Base-by-base conservation (phyloP, 2,113 vertebrate genomes). In the Prolemur simus region DNA sequence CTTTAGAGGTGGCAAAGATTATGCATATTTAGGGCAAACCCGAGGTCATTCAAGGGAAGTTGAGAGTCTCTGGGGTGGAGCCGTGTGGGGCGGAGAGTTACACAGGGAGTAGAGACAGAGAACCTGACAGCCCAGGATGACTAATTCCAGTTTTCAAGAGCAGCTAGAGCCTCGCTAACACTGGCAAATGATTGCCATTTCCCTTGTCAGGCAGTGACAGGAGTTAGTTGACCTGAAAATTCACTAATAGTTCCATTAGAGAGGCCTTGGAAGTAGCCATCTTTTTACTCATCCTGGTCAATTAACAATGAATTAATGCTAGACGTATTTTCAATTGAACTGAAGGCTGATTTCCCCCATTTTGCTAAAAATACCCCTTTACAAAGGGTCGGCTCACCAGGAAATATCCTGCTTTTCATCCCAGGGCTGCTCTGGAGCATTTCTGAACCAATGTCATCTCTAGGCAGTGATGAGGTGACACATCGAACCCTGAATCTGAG, bases 221-320 rank as follows among this genome's bases (percentile, higher is more conserved):
- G 95, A 98, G 97, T 98, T 97, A 96, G 96, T 95, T 97, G 97
- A 98, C 97, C 95, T 98, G 97, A 97, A 97, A 96, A 97, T 97
- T 97, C 96, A 83, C 97, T 98, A 97, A 98, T 97, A 94, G 97
- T 97, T 97, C 97, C 97, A 94, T 96, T 96, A 98, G 91, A 94
- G 96, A 96, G 89, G 94, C 96, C 96, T 96, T 96, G 96, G 96
- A 96, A 98, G 95, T 94, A 91, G 89, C 96, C 93, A 95, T 97
- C 97, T 96, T 96, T 92, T 95, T 93, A 92, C 93, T 93, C 97
- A 97, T 94, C 97, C 97, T 88, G 89, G 93, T 96, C 97, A 97
- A 96, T 97, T 97, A 97, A 94, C 97, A 96, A 86, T 95, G 91
- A 96, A 96, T 97, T 97, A 97, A 96, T 96, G 96, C 97, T 94